Conservation (phyloP, 1,140 invertebrate species). For the Drosophila tsacasi region DNA sequence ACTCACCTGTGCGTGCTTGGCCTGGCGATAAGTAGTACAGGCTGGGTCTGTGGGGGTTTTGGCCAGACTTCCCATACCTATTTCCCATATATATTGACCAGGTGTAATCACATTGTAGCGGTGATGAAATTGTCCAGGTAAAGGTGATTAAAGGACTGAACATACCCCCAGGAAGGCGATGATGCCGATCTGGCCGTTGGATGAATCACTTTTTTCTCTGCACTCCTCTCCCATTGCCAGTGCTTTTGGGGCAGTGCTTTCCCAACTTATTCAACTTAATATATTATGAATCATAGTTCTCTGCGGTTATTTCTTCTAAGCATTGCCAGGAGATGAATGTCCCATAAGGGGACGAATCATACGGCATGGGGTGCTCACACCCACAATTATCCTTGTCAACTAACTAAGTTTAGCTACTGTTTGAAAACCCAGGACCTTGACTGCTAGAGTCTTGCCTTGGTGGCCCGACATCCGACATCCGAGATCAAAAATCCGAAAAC, state of each 20-base stretch:
- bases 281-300: neutral
- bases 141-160: neutral
- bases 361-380: neutral
- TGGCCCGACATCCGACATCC: neutral
- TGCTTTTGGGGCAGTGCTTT: neutral
- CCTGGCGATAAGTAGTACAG: constrained; percentile 14
- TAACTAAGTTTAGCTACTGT: neutral
- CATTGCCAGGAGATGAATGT: neutral
- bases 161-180: neutral
- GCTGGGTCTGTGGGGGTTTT: neutral
- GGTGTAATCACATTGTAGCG: neutral
- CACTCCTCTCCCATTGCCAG: neutral
- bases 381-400: neutral
- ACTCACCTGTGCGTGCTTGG: constrained; percentile 19
- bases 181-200: neutral
- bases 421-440: neutral
- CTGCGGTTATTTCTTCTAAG: neutral
- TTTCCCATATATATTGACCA: neutral
- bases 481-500: neutral
- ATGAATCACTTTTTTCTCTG: neutral
- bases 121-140: neutral
- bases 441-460: neutral
- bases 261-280: neutral
- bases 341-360: neutral
- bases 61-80: neutral